Evolutionary conservation across 2,797 vertebrate genomes (phyloP), one percentile per base, ranked within the genome.

Genomic region (Antrozous pallidus): DNA sequence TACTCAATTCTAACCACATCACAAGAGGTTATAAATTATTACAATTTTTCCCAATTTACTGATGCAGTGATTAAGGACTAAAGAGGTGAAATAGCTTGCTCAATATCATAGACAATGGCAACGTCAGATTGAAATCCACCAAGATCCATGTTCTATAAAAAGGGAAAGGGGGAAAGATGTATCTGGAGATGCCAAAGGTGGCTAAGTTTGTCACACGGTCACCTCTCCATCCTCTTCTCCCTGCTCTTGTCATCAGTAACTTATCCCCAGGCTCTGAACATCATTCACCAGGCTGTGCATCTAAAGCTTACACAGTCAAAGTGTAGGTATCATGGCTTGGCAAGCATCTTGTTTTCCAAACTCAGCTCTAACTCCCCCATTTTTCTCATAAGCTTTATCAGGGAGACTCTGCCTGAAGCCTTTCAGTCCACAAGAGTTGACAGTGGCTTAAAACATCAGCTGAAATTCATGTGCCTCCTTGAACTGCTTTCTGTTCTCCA

Each of bases 311-410:
- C 98, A 98, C 95, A 98, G 97, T 96, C 94, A 86, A 97, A 94
- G 93, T 93, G 96, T 98, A 97, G 98, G 97, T 90, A 96, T 96
- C 92, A 67, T 80, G 94, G 97, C 96, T 97, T 98, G 97, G 97
- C 96, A 96, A 79, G 97, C 97, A 98, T 98, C 98, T 98, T 98
- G 97, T 97, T 97, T 97, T 96, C 98, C 96, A 97, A 95, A 96
- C 92, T 96, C 97, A 96, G 97, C 97, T 97, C 96, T 97, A 96
- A 98, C 98, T 98, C 97, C 98, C 97, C 98, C 98, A 98, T 96
- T 97, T 98, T 98, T 98, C 98, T 98, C 98, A 98, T 96, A 97
- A 96, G 89, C 97, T 96, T 98, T 98, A 98, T 97, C 98, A 97
- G 95, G 97, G 95, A 97, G 97, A 97, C 96, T 95, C 97, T 97